Conservation (phyloP, 1,140 invertebrate species). For the Drosophila ananassae region DNA sequence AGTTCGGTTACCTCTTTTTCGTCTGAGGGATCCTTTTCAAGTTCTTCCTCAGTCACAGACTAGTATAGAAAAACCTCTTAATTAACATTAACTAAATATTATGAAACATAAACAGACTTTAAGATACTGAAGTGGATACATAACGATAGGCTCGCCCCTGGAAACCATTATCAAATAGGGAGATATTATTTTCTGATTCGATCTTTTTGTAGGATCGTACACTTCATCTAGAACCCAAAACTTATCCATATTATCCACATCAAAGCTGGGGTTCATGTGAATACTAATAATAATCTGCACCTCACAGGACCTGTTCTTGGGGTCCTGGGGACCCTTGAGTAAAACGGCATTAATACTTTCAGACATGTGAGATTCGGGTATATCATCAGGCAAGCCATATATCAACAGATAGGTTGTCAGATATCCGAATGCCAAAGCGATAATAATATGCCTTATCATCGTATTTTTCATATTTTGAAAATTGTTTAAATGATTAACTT, state of each 20-base stretch:
- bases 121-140: conserved; percentile 36
- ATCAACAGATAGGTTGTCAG: not conserved
- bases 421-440: not conserved
- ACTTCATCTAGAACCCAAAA: conserved; percentile 49
- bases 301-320: conserved; percentile 30
- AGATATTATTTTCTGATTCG: conserved; percentile 42
- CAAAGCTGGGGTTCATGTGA: conserved; percentile 49
- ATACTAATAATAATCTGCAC: conserved; percentile 58
- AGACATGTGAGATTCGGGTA: not conserved
- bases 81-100: not conserved
- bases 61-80: not conserved
- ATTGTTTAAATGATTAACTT: conserved; percentile 11
- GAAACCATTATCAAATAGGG: conserved; percentile 54
- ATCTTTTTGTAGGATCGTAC: conserved; percentile 45
- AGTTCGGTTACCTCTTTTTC: not conserved
- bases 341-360: conserved; percentile 47
- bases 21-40: not conserved
- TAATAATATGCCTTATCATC: conserved; percentile 13
- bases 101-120: conserved; percentile 34
- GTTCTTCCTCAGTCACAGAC: not conserved
- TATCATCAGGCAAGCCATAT: conserved; percentile 4
- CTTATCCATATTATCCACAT: conserved; percentile 29
- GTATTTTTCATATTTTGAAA: conserved; percentile 10
- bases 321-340: conserved; percentile 29
- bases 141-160: conserved; percentile 33